Evolutionary conservation across 2,888 invertebrate species (phyloP).

Genomic region (Diplolepis rosae): DNA sequence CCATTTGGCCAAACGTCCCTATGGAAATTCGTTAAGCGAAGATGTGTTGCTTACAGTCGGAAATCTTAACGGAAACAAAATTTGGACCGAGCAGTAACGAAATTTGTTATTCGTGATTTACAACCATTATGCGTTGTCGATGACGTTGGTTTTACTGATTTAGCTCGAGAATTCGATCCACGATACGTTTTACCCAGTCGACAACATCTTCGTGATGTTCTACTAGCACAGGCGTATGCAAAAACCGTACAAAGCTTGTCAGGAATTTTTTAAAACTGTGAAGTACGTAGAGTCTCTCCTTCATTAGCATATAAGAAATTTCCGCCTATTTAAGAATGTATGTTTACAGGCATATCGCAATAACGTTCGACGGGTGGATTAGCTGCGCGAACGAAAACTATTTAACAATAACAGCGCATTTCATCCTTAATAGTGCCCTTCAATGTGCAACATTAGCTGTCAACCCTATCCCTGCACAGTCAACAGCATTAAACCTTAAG

Average conservation of each 20-base stretch:
- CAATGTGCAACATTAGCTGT: neutral
- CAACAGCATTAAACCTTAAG: neutral
- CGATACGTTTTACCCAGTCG: neutral
- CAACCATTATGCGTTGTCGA: neutral
- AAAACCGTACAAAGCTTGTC: neutral
- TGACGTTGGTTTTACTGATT: neutral
- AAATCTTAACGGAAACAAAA: neutral
- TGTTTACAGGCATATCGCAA: neutral
- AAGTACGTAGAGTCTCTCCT: neutral
- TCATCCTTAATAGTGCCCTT: neutral
- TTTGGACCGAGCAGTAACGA: slow-evolving; percentile 1
- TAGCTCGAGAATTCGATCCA: slow-evolving; percentile 1
- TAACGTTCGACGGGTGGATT: slow-evolving; percentile 11
- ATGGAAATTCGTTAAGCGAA: neutral
- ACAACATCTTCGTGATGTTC: neutral
- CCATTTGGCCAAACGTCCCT: neutral
- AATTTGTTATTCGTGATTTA: slow-evolving; percentile 3
- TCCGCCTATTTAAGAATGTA: neutral
- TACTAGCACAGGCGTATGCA: neutral
- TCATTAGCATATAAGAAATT: neutral
- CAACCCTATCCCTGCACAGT: neutral
- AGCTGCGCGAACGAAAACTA: neutral
- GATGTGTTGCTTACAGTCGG: neutral
- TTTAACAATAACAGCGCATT: neutral
- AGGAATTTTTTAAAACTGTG: neutral